Base-by-base conservation (phyloP, 2,888 invertebrate genomes). In the Muscina levida region DNA sequence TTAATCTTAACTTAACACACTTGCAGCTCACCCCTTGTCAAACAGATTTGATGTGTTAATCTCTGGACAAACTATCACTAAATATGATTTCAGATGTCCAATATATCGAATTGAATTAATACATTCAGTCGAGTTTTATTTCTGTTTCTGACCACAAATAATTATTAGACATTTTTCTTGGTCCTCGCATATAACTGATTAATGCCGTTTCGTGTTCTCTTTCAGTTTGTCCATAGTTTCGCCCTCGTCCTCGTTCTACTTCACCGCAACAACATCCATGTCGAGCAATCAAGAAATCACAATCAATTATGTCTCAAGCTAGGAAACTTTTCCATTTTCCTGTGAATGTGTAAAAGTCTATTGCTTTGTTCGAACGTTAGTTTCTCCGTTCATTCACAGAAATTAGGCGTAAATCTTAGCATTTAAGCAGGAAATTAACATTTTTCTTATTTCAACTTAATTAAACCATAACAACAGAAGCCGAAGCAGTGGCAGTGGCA, bases 351-450 rank as follows among this genome's bases (percentile, higher is more conserved):
- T 31, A 31, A 3, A 31, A 31, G 31, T 31, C 31, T 8, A 31
- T 31, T 31, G 3, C 31, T 31, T 31, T 8, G 31, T 31, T 31
- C 31, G 31, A n/a, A n/a, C n/a, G n/a, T n/a, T n/a, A n/a, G n/a
- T n/a, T n/a, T n/a, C n/a, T 37, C 15, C 24, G 24, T 22, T 24
- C 24, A 31, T 48, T 68, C 51, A 42, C 24, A 72, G 48, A 72
- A 72, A 72, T 59, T 72, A 59, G 59, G 59, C 59, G 48, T 62
- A 72, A 72, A 72, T 59, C 59, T 72, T 72, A 59, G 37, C 59
- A 72, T 72, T 72, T 72, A 51, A 51, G 59, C 72, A 72, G 72
- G 59, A 72, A 72, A 72, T 72, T 72, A 72, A 72, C 48, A 72
- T 72, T 48, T 72, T 72, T 39, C 48, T 72, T 72, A 48, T 59